These are phyloP conservation scores for Ornithoptera priamus DNA, from an alignment of 2,888 invertebrate species.

Conservation along the genomic window DNA sequence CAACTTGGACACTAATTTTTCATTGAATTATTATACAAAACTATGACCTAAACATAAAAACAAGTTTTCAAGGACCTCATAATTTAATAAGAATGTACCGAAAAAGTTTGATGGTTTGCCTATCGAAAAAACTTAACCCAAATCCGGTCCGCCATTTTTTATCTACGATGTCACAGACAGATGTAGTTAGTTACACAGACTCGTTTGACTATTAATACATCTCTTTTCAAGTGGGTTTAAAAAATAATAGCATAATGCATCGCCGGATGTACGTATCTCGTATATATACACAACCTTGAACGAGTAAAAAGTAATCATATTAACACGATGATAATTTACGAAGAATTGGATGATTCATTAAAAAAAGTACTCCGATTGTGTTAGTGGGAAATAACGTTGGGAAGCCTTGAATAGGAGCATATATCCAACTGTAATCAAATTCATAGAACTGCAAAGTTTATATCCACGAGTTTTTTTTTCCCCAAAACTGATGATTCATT, in stretches of 20 bases:
- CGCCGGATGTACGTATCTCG: background rate
- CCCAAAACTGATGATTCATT: background rate
- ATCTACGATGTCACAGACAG: too few species aligned
- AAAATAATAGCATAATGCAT: background rate
- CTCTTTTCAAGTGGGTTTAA: too few species aligned
- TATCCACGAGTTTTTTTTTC: background rate
- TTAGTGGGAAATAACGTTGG: background rate
- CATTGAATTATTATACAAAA: too few species aligned
- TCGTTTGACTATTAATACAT: too few species aligned
- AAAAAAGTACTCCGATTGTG: background rate
- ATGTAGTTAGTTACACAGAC: too few species aligned
- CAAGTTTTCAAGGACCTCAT: too few species aligned
- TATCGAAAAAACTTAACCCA: too few species aligned
- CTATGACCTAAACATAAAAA: too few species aligned
- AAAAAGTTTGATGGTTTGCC: too few species aligned
- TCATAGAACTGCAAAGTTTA: background rate
- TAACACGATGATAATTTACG: background rate
- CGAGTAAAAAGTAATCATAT: background rate
- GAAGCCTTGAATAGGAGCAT: background rate
- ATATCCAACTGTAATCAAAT: background rate
- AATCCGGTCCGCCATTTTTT: too few species aligned
- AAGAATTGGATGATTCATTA: background rate
- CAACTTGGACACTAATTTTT: too few species aligned
- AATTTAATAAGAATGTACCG: too few species aligned
- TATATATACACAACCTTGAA: background rate